phyloP scores from a whole-genome alignment of 2,888 invertebrate species.

The Caenorhabditis angaria region DNA sequence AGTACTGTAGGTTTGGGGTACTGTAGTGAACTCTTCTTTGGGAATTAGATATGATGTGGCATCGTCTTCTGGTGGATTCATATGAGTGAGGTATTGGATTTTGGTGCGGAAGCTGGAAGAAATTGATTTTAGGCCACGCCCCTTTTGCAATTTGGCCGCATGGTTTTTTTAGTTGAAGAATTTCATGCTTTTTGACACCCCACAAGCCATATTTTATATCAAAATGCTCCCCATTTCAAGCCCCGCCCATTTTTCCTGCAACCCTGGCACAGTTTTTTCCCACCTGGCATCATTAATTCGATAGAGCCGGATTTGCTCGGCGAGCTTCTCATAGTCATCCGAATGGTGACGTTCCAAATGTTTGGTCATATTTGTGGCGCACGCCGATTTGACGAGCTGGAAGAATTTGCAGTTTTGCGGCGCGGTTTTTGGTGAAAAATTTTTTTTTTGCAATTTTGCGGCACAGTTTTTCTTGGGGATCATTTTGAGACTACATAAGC shows the following conservation, averaged over 20 bases:
- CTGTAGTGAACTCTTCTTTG: background rate
- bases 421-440: conserved; percentile 4
- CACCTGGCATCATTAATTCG: conserved; percentile 20
- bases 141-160: too few relatives aligned
- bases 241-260: background rate
- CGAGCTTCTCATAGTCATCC: conserved; percentile 50
- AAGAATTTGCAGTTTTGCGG: conserved; percentile 7
- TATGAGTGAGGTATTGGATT: conserved; percentile 2
- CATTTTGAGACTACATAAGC: background rate
- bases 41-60: background rate
- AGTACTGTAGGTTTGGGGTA: background rate
- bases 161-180: too few relatives aligned
- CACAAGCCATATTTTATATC: too few relatives aligned
- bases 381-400: conserved; percentile 60
- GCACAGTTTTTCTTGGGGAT: background rate
- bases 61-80: background rate
- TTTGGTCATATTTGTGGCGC: conserved; percentile 65
- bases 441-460: background rate
- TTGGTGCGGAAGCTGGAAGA: background rate
- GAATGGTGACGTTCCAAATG: conserved; percentile 60
- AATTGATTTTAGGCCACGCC: too few relatives aligned
- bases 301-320: conserved; percentile 35
- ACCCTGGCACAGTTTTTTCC: background rate
- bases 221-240: too few relatives aligned
- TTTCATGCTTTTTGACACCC: too few relatives aligned